Base-by-base conservation (phyloP, 2,888 invertebrate species). In the Papilio demoleus region DNA sequence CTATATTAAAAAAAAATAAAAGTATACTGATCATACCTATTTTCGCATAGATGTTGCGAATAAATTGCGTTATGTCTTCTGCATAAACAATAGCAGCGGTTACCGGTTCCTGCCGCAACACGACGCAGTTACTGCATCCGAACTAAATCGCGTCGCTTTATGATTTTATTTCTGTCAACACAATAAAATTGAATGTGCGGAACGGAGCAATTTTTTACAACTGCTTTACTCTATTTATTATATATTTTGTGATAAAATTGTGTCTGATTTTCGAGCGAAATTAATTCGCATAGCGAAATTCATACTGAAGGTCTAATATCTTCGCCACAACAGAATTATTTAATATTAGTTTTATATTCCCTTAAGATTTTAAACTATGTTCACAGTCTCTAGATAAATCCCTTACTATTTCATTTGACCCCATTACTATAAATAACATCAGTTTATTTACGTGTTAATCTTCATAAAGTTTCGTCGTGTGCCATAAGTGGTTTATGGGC, bases 201-300 rank as follows among this genome's bases (percentile, higher is more conserved):
- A 56, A 61, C 53, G 34, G 24, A 67, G 22, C n/a, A n/a, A n/a
- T n/a, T 62, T 62, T 60, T 62, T 22, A 67, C 62, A 62, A 19
- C 24, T 34, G 34, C 19, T 38, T 53, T 67, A 22, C n/a, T n/a
- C n/a, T 67, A 60, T 53, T 61, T 60, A n/a, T 67, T 50, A 59
- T n/a, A 61, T 40, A 50, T 60, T 47, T 60, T 60, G 66, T 60
- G 38, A 14, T 36, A 34, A 45, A 65, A 65, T 42, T 8, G 31
- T 19, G 22, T 24, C 22, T 31, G 8, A 58, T 9, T 34, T 17
- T 53, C n/a, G 14, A 2, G 24, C 22, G 11, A 34, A 45, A 66
- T 45, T 34, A 19, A 27, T 38, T 40, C 14, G 17, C 3, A 50
- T 22, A 47, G 22, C 9, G 6, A 9, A 45, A n/a, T 6, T 2